Evolutionary conservation across 2,797 vertebrate genomes (phyloP).

Genomic region (Spea hammondii): DNA sequence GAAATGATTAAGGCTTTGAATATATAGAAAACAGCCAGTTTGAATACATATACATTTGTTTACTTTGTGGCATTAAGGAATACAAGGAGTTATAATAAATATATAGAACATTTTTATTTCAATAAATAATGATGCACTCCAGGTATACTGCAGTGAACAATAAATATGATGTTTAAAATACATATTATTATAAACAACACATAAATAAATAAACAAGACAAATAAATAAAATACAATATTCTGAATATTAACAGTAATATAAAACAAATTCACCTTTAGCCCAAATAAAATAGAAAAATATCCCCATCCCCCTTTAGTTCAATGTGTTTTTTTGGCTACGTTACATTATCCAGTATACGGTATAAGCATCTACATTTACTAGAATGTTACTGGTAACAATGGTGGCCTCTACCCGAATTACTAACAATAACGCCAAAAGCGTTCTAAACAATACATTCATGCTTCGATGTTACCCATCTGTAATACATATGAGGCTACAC

Average conservation of each 20-base stretch:
- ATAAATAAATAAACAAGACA: conserved; percentile 29
- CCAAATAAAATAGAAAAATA: background rate
- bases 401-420: no score
- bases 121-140: conserved; percentile 29
- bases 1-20: no score
- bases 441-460: no score
- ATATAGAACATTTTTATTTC: conserved; percentile 27
- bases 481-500: no score
- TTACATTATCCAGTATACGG: no score
- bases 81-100: conserved; percentile 13
- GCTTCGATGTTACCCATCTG: no score
- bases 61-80: background rate
- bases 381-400: no score
- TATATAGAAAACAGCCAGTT: no score
- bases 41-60: background rate
- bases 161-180: conserved; percentile 20
- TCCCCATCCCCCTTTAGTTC: no score
- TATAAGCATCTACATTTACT: no score
- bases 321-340: no score
- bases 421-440: no score
- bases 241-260: background rate
- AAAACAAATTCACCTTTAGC: background rate
- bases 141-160: conserved; percentile 7
- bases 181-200: conserved; percentile 12
- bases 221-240: conserved; percentile 35